Evolutionary conservation across 2,888 invertebrate species (phyloP), one percentile per base, ranked within the genome.

Genomic region (Xestia ashworthii): DNA sequence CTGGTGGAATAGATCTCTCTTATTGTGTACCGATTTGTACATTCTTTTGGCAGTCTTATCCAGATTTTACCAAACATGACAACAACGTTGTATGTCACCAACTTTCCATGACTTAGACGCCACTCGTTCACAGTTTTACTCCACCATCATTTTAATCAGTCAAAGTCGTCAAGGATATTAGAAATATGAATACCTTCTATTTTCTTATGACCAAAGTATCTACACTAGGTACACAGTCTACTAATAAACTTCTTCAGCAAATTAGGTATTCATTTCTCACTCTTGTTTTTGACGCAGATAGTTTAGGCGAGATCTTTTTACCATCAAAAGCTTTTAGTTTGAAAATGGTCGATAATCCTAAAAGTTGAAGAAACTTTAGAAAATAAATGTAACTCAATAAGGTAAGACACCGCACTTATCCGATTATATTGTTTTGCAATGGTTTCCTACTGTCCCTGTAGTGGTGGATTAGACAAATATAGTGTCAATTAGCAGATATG

Each of bases 401-500:
- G 50, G 11, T 69, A 60, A 74, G 46, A 53, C 50, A 69, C 64
- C 73, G 67, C 67, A 79, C 66, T 81, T 74, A 77, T 76, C 70
- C 62, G 55, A 75, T 77, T 67, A 76, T 46, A 73, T 68, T 53
- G 41, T 77, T 78, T 73, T 38, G 76, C 46, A 74, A 77, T 75
- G 50, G 32, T 72, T 67, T 71, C 50, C 25, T 67, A 48, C 44
- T 44, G n/a, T 73, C 68, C 58, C n/a, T 67, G 22, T 50, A 82
- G 87, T 84, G 74, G 81, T 82, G 79, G 77, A 85, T 88, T 81
- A 78, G 72, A 82, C 71, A 84, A 87, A 85, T 76, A 83, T 87
- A 86, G 84, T 85, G 87, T 90, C 87, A 90, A 89, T 90, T 89
- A 90, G 83, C 72, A 82, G 92, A 91, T 91, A 91, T 48, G 76